These are phyloP conservation scores for Cheiracanthium punctorium DNA, from an alignment of 2,888 invertebrate species.

Conservation along the genomic window DNA sequence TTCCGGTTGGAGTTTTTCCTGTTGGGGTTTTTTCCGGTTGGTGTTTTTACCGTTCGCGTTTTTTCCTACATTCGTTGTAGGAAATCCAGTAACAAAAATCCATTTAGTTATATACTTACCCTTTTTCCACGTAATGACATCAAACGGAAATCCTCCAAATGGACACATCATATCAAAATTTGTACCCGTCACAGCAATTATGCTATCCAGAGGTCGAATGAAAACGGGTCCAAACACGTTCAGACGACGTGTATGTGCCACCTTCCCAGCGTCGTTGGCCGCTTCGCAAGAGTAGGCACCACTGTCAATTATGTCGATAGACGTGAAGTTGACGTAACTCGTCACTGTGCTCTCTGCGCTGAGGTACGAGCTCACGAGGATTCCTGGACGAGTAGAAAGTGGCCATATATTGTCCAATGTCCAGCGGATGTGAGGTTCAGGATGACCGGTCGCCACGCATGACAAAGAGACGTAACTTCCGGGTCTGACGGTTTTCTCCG, in stretches of 20 bases:
- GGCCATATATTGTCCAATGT: constrained; percentile 70
- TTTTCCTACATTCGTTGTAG: too few species aligned
- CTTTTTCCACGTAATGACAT: constrained; percentile 70
- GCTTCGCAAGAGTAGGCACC: constrained; percentile 72
- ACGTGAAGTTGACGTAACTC: constrained; percentile 68
- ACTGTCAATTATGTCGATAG: constrained; percentile 71
- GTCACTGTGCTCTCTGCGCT: constrained; percentile 51
- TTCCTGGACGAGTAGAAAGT: constrained; percentile 64
- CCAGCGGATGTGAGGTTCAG: constrained; percentile 72
- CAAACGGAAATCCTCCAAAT: constrained; percentile 71
- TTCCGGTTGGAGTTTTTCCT: too few species aligned
- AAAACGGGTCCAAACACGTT: constrained; percentile 72
- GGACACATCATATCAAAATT: constrained; percentile 70
- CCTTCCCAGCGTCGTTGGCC: constrained; percentile 70
- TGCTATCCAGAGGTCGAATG: constrained; percentile 69
- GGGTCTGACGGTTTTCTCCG: constrained; percentile 71
- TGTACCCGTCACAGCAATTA: constrained; percentile 71
- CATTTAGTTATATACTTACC: constrained; percentile 45
- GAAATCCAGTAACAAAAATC: too few species aligned
- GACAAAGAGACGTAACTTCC: constrained; percentile 70
- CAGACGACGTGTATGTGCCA: constrained; percentile 64
- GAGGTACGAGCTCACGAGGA: constrained; percentile 63
- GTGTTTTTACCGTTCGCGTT: too few species aligned
- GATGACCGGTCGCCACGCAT: constrained; percentile 71
- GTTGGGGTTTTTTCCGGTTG: too few species aligned